These are phyloP conservation scores for Pogona vitticeps DNA, from an alignment of 2,113 vertebrate species.

Conservation along the genomic window DNA sequence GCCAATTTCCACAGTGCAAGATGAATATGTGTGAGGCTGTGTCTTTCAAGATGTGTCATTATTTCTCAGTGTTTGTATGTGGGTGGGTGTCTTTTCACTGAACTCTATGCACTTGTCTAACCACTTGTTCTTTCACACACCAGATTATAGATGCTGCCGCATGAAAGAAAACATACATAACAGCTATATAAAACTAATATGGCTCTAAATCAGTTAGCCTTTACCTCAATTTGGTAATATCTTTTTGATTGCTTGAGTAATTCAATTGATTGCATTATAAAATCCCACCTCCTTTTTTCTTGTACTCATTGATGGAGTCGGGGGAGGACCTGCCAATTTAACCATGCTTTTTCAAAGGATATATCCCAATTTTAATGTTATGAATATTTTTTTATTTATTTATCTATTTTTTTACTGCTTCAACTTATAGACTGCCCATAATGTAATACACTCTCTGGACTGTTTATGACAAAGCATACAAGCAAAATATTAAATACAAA, in stretches of 20 bases:
- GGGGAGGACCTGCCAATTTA: not conserved
- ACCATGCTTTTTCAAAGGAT: not conserved
- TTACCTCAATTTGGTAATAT: constrained; percentile 1
- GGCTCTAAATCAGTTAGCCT: constrained; percentile 4
- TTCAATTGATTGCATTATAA: not conserved
- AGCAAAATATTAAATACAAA: too few species aligned
- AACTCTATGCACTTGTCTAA: not conserved
- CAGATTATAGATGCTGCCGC: not conserved
- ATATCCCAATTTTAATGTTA: not conserved
- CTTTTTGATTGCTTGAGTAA: not conserved
- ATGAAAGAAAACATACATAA: constrained; percentile 2
- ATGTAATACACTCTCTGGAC: too few species aligned
- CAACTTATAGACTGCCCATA: too few species aligned
- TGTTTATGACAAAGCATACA: too few species aligned
- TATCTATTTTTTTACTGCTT: too few species aligned
- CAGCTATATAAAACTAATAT: not conserved
- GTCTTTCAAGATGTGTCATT: constrained; percentile 15
- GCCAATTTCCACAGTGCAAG: not conserved
- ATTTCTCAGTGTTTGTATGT: not conserved
- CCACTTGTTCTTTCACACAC: not conserved
- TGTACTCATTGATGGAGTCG: not conserved
- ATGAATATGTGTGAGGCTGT: not conserved
- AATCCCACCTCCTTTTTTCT: too few species aligned
- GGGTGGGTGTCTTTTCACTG: not conserved
- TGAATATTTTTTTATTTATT: too few species aligned